Evolutionary conservation across 1,140 invertebrate species (phyloP).

Genomic region (Hypsibius dujardini): DNA sequence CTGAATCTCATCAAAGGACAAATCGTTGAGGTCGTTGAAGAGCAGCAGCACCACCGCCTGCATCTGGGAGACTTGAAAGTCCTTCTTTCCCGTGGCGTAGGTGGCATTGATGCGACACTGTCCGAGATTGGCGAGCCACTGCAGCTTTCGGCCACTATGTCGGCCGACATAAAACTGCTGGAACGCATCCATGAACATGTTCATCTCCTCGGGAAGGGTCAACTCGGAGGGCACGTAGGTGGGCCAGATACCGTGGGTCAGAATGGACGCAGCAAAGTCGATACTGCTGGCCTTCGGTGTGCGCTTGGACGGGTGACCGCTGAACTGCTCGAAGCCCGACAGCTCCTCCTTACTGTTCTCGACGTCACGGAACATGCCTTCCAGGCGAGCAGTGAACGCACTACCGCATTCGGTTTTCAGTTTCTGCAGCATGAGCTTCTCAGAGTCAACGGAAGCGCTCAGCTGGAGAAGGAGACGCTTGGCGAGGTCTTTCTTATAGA

Average conservation of each 20-base stretch:
- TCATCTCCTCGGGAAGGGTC: slow-evolving; percentile 42
- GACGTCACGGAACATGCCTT: slow-evolving; percentile 99
- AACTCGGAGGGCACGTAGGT: slow-evolving; percentile 52
- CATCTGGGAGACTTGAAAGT: slow-evolving; percentile 91
- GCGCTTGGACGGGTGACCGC: too few species aligned
- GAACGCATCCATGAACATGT: slow-evolving; percentile 82
- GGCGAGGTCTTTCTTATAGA: slow-evolving; percentile 96
- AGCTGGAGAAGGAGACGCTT: slow-evolving; percentile 89
- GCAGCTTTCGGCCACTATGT: slow-evolving; percentile 87
- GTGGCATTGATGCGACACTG: slow-evolving; percentile 80
- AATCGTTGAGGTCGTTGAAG: slow-evolving; percentile 72
- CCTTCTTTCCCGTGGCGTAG: slow-evolving; percentile 74
- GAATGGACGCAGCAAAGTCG: slow-evolving; percentile 10
- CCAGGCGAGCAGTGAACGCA: slow-evolving; percentile 88
- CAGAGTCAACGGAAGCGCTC: slow-evolving; percentile 92
- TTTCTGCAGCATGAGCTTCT: slow-evolving; percentile 98
- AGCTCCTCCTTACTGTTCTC: slow-evolving; percentile 96
- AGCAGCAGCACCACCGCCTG: slow-evolving; percentile 82
- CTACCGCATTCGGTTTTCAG: slow-evolving; percentile 95
- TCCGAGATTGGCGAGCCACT: slow-evolving; percentile 88
- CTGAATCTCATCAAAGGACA: slow-evolving; percentile 73
- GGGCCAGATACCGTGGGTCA: slow-evolving; percentile 36
- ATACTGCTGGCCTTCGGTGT: not conserved
- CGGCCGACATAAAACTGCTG: slow-evolving; percentile 92
- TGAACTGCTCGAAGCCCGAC: slow-evolving; percentile 49